A percentile compares a stretch with the other conserved stretches of the same genome.
Conservation (phyloP, 2,888 invertebrate species). For the Atethmia centrago region DNA sequence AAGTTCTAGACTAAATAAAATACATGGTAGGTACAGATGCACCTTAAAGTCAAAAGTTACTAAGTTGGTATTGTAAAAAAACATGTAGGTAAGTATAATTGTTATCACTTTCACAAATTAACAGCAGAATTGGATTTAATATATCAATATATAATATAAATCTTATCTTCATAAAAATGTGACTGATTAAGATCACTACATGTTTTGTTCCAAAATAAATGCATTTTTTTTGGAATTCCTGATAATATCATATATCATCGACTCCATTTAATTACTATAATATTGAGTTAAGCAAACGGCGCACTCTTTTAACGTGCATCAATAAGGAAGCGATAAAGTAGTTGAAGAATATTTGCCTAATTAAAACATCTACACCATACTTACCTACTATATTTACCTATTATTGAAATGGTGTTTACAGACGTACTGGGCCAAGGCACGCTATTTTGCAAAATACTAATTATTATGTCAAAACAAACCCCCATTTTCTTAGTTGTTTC, state of each 20-base stretch:
- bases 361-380: slow-evolving; percentile 10
- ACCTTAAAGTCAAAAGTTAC: neutral
- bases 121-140: slow-evolving; percentile 5
- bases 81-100: neutral
- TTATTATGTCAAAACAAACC: slow-evolving; percentile 14
- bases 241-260: slow-evolving; percentile 11
- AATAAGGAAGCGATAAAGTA: slow-evolving; percentile 48
- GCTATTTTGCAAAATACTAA: slow-evolving; percentile 24
- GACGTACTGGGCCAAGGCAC: neutral
- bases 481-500: slow-evolving; percentile 25
- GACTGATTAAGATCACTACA: slow-evolving; percentile 23
- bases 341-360: slow-evolving; percentile 24
- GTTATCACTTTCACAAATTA: slow-evolving; percentile 1
- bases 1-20: neutral
- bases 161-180: neutral
- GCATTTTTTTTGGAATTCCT: neutral
- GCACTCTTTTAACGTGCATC: slow-evolving; percentile 27
- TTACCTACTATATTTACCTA: slow-evolving; percentile 25
- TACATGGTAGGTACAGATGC: too few species aligned
- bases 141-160: too few species aligned
- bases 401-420: slow-evolving; percentile 39
- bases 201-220: neutral
- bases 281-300: slow-evolving; percentile 2
- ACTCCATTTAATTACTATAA: slow-evolving; percentile 7
- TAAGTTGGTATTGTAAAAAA: neutral